A percentile compares a stretch with the other conserved stretches of the same genome.
Evolutionary conservation across 2,888 invertebrate genomes (phyloP).

Genomic region (Meta bourneti): DNA sequence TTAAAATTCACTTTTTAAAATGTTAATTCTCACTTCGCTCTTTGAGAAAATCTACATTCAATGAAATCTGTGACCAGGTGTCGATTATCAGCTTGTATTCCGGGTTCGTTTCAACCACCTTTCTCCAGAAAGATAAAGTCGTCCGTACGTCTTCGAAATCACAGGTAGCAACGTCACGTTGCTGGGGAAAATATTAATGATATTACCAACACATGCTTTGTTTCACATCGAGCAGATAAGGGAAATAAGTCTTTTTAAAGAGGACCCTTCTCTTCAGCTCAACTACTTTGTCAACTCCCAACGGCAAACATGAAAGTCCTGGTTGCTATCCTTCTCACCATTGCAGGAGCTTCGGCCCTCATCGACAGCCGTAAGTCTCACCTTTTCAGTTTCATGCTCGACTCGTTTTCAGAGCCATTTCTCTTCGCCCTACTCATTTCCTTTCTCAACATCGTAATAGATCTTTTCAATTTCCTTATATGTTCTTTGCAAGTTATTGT

Average conservation of each 20-base stretch:
- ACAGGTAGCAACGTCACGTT: not conserved
- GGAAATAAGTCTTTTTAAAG: not conserved
- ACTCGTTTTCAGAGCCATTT: not conserved
- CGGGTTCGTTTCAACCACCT: not conserved
- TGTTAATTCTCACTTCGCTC: not conserved
- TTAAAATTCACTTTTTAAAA: not conserved
- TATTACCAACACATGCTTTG: not conserved
- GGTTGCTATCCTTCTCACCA: slow-evolving; percentile 24
- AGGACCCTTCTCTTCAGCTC: not conserved
- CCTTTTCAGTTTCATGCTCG: not conserved
- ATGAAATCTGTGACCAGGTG: not conserved
- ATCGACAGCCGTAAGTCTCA: slow-evolving; percentile 41
- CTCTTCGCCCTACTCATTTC: not conserved
- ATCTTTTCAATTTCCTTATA: not conserved
- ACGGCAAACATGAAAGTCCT: slow-evolving; percentile 10
- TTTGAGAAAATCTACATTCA: not conserved
- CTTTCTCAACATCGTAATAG: not conserved
- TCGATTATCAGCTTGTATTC: not conserved
- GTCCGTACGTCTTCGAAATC: not conserved
- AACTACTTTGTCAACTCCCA: not conserved
- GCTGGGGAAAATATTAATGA: not conserved
- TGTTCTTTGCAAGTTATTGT: not conserved
- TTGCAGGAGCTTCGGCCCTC: slow-evolving; percentile 14
- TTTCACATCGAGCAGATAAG: slow-evolving; percentile 6
- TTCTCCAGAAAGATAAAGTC: not conserved